Conservation (phyloP, 2,888 invertebrate species). For the Microchrysa polita region DNA sequence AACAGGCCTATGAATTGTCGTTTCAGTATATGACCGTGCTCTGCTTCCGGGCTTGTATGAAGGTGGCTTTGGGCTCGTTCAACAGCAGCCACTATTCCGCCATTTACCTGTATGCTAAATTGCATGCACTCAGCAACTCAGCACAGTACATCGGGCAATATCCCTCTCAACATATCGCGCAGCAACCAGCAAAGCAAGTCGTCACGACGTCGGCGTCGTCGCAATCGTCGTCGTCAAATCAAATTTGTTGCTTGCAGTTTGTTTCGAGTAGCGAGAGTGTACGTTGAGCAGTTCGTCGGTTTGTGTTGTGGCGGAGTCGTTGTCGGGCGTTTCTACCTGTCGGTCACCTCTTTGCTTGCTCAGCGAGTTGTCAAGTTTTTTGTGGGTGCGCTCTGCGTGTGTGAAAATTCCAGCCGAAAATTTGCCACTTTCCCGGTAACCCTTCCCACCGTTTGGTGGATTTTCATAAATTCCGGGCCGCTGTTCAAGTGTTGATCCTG, state of each 20-base stretch:
- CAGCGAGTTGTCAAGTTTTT: constrained; percentile 9
- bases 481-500: not conserved
- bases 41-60: too few species aligned
- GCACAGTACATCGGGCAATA: constrained; percentile 18
- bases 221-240: not conserved
- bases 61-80: too few species aligned
- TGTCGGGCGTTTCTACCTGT: constrained; percentile 28
- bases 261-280: constrained; percentile 32
- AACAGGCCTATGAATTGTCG: too few species aligned
- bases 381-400: constrained; percentile 18
- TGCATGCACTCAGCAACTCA: constrained; percentile 7
- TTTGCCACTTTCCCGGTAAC: not conserved
- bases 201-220: not conserved
- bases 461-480: not conserved
- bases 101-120: constrained; percentile 24
- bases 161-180: not conserved
- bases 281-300: constrained; percentile 12
- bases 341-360: constrained; percentile 1
- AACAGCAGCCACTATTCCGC: not conserved
- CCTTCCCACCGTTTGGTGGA: not conserved
- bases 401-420: constrained; percentile 16
- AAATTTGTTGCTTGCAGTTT: constrained; percentile 38
- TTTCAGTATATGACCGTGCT: too few species aligned
- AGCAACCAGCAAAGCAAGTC: not conserved
- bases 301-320: constrained; percentile 9